Evolutionary conservation across 1,140 invertebrate genomes (phyloP), one percentile per base, ranked within the genome.

Genomic region (Cecropterus lyciades): DNA sequence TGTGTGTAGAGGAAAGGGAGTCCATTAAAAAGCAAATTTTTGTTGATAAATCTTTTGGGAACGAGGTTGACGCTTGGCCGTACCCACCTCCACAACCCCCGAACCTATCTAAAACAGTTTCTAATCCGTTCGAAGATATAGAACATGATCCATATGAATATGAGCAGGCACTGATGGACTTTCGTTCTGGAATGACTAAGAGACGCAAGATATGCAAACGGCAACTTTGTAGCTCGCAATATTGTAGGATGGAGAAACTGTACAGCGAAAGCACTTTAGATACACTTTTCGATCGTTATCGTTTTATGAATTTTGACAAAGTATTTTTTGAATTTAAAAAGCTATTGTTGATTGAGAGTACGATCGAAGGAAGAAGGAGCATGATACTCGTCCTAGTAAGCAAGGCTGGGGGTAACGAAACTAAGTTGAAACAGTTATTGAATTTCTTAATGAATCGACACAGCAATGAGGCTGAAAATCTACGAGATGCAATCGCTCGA

Each of bases 311-410:
- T 43, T 89, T 87, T 24, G 69, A 77, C 11, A 65, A 64, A 1
- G 77, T 85, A 7, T 79, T 87, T 17, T 67, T 64, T 11, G 84
- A 89, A 33, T 64, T 89, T 1, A 66, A 49, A 2, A 78, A 72
- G 37, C 72, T 70, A 0, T 55, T 89, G 16, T 46, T 55, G 37
- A 63, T 65, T 0, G 84, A 84, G 33, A 69, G 65, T 68, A 75
- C 72, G 1, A 55, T 75, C 0, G 65, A 86, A 37, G 80, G 74
- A 7, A 69, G 87, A 15, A 70, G 80, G 14, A 79, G 77, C 46
- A 86, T 87, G 48, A 70, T 87, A 42, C 65, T 86, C 1, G 84
- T 89, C 3, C 67, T 89, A 14, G 77, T 89, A 3, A 89, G 85
- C 70, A 89, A 89, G 65, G 77, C 72, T 37, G 84, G 84, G 10